These are phyloP conservation scores for Macheiramphus alcinus DNA, from an alignment of 2,113 vertebrate genomes.

Conservation along the genomic window DNA sequence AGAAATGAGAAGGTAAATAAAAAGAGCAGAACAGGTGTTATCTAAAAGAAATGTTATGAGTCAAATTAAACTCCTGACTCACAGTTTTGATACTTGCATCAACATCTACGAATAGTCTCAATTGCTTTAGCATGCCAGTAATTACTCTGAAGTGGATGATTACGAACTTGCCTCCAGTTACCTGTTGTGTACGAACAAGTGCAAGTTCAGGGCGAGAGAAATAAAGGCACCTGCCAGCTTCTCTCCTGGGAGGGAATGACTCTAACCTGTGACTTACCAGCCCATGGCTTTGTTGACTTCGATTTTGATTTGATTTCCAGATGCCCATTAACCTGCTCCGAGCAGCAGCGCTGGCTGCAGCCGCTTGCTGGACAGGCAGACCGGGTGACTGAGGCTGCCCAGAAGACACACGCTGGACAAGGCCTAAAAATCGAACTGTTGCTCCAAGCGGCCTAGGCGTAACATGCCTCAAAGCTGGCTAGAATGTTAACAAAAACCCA, in stretches of 20 bases:
- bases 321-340: fast-evolving
- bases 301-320: not conserved
- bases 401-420: too few species aligned
- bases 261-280: fast-evolving
- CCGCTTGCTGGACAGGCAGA: fast-evolving
- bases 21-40: not conserved
- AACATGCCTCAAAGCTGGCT: fast-evolving
- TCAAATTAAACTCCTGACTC: not conserved
- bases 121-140: not conserved
- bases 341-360: not conserved
- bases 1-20: not conserved
- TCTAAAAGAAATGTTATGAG: not conserved
- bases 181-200: fast-evolving
- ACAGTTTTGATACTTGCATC: not conserved
- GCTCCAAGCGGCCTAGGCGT: fast-evolving
- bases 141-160: not conserved
- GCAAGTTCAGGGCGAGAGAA: not conserved
- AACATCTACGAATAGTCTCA: not conserved
- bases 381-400: not conserved
- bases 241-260: fast-evolving
- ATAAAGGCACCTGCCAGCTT: not conserved
- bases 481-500: fast-evolving
- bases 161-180: not conserved
- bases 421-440: fast-evolving
- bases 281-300: fast-evolving